A percentile compares a stretch with the other conserved stretches of the same genome.
These are phyloP conservation scores for Neomonachus schauinslandi DNA, from an alignment of 2,113 vertebrate species.

Conservation along the genomic window DNA sequence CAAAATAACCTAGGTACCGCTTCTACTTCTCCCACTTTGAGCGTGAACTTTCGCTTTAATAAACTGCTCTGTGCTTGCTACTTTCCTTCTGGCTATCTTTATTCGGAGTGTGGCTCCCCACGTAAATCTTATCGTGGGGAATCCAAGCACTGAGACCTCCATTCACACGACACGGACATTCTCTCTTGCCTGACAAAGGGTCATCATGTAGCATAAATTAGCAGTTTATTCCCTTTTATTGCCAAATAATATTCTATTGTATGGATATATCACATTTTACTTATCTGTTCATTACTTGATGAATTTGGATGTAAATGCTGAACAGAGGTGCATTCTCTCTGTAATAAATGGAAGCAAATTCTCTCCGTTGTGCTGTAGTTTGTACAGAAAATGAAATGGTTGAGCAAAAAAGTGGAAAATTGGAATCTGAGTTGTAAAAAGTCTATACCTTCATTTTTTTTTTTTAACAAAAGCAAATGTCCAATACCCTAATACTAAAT, in stretches of 20 bases:
- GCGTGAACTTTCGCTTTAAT: background rate
- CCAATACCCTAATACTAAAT: background rate
- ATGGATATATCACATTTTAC: background rate
- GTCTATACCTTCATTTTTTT: background rate
- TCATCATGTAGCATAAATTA: background rate
- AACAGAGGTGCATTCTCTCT: background rate
- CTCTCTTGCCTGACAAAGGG: background rate
- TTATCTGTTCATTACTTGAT: background rate
- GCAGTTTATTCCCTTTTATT: background rate
- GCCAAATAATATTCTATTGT: background rate
- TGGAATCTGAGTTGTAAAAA: background rate
- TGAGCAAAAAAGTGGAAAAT: background rate
- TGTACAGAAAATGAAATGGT: background rate
- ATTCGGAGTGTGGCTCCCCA: background rate
- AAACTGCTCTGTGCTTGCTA: background rate
- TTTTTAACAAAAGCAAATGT: background rate
- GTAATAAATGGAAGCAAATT: background rate
- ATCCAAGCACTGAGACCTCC: background rate
- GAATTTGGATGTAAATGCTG: background rate
- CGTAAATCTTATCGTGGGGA: background rate
- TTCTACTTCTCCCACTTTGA: background rate
- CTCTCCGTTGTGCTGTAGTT: background rate
- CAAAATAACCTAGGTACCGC: background rate
- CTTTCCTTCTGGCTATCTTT: background rate
- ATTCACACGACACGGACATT: background rate